Percentiles rank a stretch among this genome's conserved stretches.
Evolutionary conservation across 92 coral and sea anemone genomes (phyloP).

Genomic region (Siderastrea radians): DNA sequence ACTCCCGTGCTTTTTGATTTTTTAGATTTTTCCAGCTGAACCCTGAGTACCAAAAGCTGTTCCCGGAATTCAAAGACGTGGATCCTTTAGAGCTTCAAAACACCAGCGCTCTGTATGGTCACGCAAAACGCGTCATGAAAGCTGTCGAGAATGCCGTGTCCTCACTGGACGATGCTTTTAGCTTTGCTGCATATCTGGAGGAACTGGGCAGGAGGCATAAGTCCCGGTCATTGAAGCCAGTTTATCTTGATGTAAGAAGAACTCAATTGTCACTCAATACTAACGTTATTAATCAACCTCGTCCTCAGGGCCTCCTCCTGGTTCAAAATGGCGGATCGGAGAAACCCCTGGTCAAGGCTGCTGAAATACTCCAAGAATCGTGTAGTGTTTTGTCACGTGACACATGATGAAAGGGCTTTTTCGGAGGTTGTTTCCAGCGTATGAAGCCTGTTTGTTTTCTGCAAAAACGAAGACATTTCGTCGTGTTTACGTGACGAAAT

Average conservation of each 20-base stretch:
- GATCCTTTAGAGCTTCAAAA: constrained; percentile 69
- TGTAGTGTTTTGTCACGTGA: too few species aligned
- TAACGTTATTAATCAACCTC: background rate
- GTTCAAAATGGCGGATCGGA: too few species aligned
- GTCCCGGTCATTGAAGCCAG: constrained; percentile 81
- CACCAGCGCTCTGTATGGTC: constrained; percentile 80
- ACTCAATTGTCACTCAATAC: background rate
- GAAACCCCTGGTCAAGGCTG: too few species aligned
- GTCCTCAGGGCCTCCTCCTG: too few species aligned
- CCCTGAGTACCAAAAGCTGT: constrained; percentile 83
- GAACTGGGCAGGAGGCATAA: constrained; percentile 92
- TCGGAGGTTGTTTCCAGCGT: too few species aligned
- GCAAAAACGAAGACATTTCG: too few species aligned
- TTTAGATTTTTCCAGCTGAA: constrained; percentile 81
- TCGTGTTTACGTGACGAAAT: too few species aligned
- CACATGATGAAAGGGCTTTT: too few species aligned
- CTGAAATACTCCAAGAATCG: too few species aligned
- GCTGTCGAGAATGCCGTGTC: constrained; percentile 90
- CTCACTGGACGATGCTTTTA: constrained; percentile 77
- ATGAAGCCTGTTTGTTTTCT: too few species aligned
- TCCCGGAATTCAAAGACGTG: constrained; percentile 86
- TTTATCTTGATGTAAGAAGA: constrained; percentile 81
- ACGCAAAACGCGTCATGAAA: constrained; percentile 89
- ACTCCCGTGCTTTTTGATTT: background rate
- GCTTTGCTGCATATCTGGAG: constrained; percentile 84